Conservation (phyloP, 2,888 invertebrate species). For the Parascotia fuliginaria region DNA sequence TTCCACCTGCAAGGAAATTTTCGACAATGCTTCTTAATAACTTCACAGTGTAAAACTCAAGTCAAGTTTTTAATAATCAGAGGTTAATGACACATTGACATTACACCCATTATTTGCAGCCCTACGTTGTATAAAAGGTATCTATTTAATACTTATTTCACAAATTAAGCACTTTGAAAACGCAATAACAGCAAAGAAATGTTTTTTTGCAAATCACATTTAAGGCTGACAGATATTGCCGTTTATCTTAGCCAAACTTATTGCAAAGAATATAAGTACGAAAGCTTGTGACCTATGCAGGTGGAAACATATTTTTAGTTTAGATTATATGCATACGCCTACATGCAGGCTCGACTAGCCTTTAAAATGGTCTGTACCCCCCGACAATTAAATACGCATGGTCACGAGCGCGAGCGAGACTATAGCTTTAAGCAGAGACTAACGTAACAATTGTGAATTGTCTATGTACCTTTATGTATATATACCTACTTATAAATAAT, state of each 20-base stretch:
- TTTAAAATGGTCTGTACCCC: conserved; percentile 56
- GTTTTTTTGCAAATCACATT: no score
- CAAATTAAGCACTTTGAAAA: no score
- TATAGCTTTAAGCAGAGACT: conserved; percentile 73
- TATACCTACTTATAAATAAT: conserved; percentile 42
- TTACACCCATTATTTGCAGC: no score
- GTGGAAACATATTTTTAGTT: background rate
- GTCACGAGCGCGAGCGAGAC: conserved; percentile 52
- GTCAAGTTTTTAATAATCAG: no score
- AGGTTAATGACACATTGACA: no score
- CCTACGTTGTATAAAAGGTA: no score
- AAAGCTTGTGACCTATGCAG: background rate
- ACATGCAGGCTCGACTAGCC: conserved; percentile 54
- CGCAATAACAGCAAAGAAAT: no score
- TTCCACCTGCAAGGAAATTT: background rate
- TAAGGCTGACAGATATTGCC: no score
- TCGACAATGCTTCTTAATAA: no score
- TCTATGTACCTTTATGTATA: conserved; percentile 58
- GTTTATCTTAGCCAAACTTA: no score
- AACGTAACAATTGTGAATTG: conserved; percentile 58
- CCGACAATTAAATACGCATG: conserved; percentile 44
- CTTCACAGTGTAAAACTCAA: no score
- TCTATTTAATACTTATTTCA: no score
- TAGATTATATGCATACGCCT: conserved; percentile 12
- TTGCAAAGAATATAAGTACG: background rate